phyloP scores from a whole-genome alignment of 2,113 vertebrate species.

The Cavia porcellus region DNA sequence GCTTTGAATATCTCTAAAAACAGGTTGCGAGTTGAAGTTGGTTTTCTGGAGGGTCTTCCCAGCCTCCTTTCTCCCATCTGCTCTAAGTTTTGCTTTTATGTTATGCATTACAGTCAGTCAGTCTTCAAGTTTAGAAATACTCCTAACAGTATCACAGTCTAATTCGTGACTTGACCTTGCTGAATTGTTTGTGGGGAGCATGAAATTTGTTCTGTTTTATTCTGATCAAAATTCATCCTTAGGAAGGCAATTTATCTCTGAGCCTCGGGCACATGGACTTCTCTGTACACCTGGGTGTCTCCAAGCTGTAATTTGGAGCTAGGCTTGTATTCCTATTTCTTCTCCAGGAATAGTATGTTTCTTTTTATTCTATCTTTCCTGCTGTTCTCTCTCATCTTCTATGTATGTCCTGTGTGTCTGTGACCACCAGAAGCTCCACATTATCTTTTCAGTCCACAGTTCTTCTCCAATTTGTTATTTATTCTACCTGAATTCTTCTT shows the following conservation, averaged over 20 bases:
- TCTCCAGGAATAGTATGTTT: neutral
- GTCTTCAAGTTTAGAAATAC: neutral
- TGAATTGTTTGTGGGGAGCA: neutral
- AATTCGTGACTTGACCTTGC: neutral
- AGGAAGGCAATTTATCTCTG: neutral
- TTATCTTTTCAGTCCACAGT: neutral
- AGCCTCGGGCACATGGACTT: neutral
- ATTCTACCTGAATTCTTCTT: neutral
- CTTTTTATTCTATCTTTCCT: neutral
- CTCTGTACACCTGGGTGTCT: neutral
- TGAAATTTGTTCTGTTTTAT: neutral
- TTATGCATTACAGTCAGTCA: neutral
- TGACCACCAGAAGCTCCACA: neutral
- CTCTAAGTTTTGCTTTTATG: neutral
- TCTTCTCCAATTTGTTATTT: neutral
- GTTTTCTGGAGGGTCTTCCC: neutral
- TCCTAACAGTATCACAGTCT: neutral
- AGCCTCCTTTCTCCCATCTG: neutral
- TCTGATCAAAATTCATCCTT: neutral
- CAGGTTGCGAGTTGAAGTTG: neutral
- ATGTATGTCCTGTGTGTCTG: neutral
- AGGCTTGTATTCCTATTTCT: neutral
- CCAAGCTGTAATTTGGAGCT: neutral
- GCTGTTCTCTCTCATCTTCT: neutral
- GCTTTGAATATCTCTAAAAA: neutral